Percentiles rank a stretch among this genome's conserved stretches.
phyloP scores from a whole-genome alignment of 1,140 invertebrate species.

The Drosophila melanica region DNA sequence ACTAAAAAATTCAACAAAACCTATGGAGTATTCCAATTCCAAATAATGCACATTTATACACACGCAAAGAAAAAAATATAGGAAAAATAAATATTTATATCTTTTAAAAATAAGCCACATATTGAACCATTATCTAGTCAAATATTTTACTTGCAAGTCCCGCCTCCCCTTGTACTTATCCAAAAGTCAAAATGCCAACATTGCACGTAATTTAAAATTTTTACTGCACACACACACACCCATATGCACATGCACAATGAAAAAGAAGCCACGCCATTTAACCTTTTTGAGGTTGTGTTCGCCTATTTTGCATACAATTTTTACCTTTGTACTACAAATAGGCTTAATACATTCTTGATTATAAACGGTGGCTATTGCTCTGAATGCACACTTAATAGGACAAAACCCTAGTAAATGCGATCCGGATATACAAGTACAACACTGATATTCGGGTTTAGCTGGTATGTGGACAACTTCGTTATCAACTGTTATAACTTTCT shows the following conservation, averaged over 20 bases:
- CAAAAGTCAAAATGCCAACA: constrained; percentile 26
- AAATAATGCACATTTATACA: constrained; percentile 11
- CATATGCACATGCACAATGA: constrained; percentile 26
- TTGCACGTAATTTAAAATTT: constrained; percentile 51
- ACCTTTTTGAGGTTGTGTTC: constrained; percentile 65
- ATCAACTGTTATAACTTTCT: too few relatives aligned
- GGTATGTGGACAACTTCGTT: too few relatives aligned
- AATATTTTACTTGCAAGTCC: neutral
- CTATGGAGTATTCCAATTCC: constrained; percentile 12
- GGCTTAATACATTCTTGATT: too few relatives aligned
- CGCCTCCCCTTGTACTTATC: too few relatives aligned
- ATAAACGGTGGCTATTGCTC: too few relatives aligned
- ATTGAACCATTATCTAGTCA: constrained; percentile 2
- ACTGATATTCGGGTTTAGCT: too few relatives aligned
- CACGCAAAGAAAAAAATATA: neutral
- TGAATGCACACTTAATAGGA: too few relatives aligned
- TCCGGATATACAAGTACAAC: too few relatives aligned
- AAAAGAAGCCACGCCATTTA: constrained; percentile 68
- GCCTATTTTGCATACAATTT: constrained; percentile 3
- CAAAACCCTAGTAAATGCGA: too few relatives aligned
- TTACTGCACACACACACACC: constrained; percentile 30
- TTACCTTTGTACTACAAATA: constrained; percentile 7
- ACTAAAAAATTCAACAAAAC: constrained; percentile 42
- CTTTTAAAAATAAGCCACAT: neutral
- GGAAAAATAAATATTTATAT: neutral